phyloP scores from a whole-genome alignment of 2,888 invertebrate genomes.

The Scaptodrosophila latifasciaeformis region DNA sequence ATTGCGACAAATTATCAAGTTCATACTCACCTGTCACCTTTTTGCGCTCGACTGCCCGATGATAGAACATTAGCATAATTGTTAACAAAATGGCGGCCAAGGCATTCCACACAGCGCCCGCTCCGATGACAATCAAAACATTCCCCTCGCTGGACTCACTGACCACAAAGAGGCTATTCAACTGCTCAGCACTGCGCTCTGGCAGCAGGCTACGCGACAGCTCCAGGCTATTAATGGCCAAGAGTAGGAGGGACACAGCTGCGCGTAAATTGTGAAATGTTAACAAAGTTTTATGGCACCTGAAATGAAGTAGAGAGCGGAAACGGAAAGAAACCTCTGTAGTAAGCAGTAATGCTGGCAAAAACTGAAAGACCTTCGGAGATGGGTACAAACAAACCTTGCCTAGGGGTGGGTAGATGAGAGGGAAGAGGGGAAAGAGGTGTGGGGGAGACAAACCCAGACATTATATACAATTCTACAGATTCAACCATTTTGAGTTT shows the following conservation, averaged over 20 bases:
- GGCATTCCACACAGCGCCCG: constrained; percentile 65
- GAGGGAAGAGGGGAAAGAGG: no score
- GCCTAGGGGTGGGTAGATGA: background rate
- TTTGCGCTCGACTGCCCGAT: constrained; percentile 71
- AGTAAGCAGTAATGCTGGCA: background rate
- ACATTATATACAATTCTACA: constrained; percentile 30
- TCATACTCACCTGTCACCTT: constrained; percentile 66
- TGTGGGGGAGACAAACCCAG: constrained; percentile 19
- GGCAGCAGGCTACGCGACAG: constrained; percentile 69
- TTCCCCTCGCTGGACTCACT: constrained; percentile 41
- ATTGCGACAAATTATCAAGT: constrained; percentile 26
- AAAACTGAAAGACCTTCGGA: background rate
- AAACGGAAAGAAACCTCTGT: constrained; percentile 23
- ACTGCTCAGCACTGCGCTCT: constrained; percentile 30
- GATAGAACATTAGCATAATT: constrained; percentile 70
- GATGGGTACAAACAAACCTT: background rate
- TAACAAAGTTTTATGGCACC: constrained; percentile 70
- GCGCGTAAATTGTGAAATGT: constrained; percentile 74
- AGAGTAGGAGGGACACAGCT: constrained; percentile 63
- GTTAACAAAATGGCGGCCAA: constrained; percentile 64
- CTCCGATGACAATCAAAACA: constrained; percentile 59
- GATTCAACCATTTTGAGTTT: constrained; percentile 50
- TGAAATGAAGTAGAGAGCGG: constrained; percentile 35
- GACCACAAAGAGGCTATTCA: constrained; percentile 39
- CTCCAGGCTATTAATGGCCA: constrained; percentile 71